Base-by-base conservation (phyloP, 2,797 vertebrate species). In the Anolis apletophallus region DNA sequence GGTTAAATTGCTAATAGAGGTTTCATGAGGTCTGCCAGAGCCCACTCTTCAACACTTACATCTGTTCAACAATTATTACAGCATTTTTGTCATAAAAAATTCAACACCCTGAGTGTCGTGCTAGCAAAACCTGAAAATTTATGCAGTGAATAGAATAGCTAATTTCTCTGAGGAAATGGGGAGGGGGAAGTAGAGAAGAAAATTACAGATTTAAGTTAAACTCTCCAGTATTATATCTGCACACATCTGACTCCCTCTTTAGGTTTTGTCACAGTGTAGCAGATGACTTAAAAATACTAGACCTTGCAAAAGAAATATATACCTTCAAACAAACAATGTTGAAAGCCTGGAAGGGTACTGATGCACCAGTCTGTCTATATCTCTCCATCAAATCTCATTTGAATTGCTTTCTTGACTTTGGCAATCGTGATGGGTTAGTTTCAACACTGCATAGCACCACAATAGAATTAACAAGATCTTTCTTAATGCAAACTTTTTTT, bases 21-120 rank as follows among this genome's bases (percentile, higher is more conserved):
- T 97, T 98, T 97, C 96, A 97, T 97, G 97, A 98, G 98, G 98
- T 98, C 98, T 97, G 97, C 97, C 96, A 95, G 97, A 97, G 96
- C 97, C 96, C 95, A 96, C 97, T 98, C 97, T 97, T 97, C 97
- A 97, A 97, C 98, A 98, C 97, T 98, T 98, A 99, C 98, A 99
- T 98, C 97, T 99, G 98, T 98, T 98, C 98, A 98, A 98, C 98
- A 98, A 98, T 99, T 98, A 98, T 98, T 99, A 98, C 97, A 98
- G 96, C 97, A 96, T 97, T 98, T 98, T 98, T 97, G 96, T 98
- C 97, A 98, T 98, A 98, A 99, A 99, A 99, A 98, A 99, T 99
- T 98, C 98, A 99, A 98, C 98, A 98, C 98, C 97, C 97, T 93
- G 96, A 97, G 98, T 98, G 98, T 98, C 97, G 95, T 97, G 97